These are phyloP conservation scores for Micropoecilia bifurca DNA, from an alignment of 2,797 vertebrate genomes.

Conservation along the genomic window DNA sequence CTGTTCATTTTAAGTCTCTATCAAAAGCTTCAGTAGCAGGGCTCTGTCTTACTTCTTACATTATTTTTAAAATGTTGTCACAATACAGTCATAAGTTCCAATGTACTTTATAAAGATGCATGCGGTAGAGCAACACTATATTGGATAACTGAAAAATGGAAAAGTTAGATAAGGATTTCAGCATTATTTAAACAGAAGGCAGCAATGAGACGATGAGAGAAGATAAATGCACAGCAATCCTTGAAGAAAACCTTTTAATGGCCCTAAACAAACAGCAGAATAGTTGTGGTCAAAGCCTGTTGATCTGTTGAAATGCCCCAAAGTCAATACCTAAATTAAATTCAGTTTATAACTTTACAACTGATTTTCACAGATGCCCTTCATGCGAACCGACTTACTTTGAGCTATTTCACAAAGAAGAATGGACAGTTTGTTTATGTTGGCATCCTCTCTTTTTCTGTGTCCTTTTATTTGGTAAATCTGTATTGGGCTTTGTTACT, in stretches of 20 bases:
- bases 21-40: not conserved
- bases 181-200: not conserved
- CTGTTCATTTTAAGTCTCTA: not conserved
- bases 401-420: not conserved
- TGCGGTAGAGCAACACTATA: not conserved
- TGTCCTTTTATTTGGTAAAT: not conserved
- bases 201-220: not conserved
- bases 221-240: not conserved
- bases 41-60: not conserved
- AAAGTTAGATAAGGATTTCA: not conserved
- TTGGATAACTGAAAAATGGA: not conserved
- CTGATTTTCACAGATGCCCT: not conserved
- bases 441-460: not conserved
- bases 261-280: not conserved
- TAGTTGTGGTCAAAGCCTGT: not conserved
- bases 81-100: not conserved
- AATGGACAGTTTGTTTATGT: not conserved
- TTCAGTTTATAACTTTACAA: not conserved
- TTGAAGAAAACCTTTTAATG: not conserved
- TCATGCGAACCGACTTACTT: not conserved
- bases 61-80: not conserved
- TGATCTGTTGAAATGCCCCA: not conserved
- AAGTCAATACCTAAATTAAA: not conserved
- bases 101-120: not conserved
- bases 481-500: not conserved